Percentiles rank a stretch among this genome's conserved stretches.
phyloP scores from a whole-genome alignment of 1,140 invertebrate genomes.

The Penaeus indicus region DNA sequence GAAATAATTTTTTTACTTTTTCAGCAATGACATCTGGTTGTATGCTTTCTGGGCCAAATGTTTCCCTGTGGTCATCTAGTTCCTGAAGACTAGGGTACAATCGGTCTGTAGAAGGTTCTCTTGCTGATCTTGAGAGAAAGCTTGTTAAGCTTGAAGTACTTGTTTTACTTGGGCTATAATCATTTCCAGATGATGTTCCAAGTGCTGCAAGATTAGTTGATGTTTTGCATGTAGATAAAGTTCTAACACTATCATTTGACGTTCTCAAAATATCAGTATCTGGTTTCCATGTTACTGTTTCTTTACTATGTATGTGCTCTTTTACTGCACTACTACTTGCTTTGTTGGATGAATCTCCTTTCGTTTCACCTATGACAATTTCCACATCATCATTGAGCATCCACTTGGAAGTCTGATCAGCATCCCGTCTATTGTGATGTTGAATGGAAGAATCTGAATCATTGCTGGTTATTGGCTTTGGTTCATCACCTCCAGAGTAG shows the following conservation, averaged over 20 bases:
- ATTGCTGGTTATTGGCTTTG: background rate
- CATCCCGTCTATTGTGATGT: background rate
- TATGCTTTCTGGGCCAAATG: conserved; percentile 40
- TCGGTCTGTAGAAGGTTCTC: background rate
- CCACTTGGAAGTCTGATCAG: conserved; percentile 38
- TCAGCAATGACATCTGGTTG: conserved; percentile 54
- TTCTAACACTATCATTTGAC: background rate
- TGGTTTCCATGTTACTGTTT: background rate
- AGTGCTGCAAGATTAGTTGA: conserved; percentile 37
- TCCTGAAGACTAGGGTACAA: conserved; percentile 49
- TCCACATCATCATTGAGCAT: conserved; percentile 54
- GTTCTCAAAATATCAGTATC: background rate
- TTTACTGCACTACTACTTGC: background rate
- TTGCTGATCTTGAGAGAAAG: background rate
- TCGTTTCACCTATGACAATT: conserved; percentile 31
- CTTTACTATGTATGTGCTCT: background rate
- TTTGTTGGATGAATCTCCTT: background rate
- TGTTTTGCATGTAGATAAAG: conserved; percentile 32
- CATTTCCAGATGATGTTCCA: background rate
- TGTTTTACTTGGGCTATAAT: background rate
- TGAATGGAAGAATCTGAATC: background rate
- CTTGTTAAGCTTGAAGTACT: background rate
- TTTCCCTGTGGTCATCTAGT: conserved; percentile 54
- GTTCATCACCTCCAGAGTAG: background rate
- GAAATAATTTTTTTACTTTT: conserved; percentile 59